Base-by-base conservation (phyloP, 2,113 vertebrate species). In the Penelope pileata region DNA sequence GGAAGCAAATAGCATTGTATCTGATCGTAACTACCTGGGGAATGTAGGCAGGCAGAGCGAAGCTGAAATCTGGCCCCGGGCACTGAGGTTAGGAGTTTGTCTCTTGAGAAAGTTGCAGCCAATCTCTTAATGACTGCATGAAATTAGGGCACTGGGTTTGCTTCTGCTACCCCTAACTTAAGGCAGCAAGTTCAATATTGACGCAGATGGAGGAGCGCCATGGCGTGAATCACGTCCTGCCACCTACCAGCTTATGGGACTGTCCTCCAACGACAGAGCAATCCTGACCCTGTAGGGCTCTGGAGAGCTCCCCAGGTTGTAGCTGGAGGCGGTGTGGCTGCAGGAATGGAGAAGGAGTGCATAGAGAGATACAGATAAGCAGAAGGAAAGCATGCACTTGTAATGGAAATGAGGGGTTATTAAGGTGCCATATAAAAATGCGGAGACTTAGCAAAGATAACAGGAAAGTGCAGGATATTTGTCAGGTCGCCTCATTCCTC, bases 381-480 rank as follows among this genome's bases (percentile, higher is more conserved):
- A 62, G 77, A 30, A 92, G 94, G 97, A 96, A 97, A 95, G 91
- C 94, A 96, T 83, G 95, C 96, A 96, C 96, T 97, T 97, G 96
- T 97, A 63, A 97, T 97, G 97, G 97, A 97, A 97, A 97, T 97
- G 94, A 97, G 95, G 96, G 97, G 96, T 96, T 97, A 97, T 97
- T 97, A 97, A 97, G 94, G 90, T 97, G 97, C 96, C 97, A 95
- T 97, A 97, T 97, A 97, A 97, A 97, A 97, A 97, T 95, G 97
- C 92, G 40, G 96, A 85, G 93, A 85, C 94, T 80, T 23, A 7
- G 91, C 21, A 14, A 42, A 95, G 97, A 96, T 97, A 96, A 90
- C 82, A 77, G 83, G 50, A 7, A 90, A 94, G 91, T 8, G 95
- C 84, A 90, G 62, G 8, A 21, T 68, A 18, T 94, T 92, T 95